A percentile compares a stretch with the other conserved stretches of the same genome.
phyloP scores from a whole-genome alignment of 2,113 vertebrate genomes.

The Naja naja region DNA sequence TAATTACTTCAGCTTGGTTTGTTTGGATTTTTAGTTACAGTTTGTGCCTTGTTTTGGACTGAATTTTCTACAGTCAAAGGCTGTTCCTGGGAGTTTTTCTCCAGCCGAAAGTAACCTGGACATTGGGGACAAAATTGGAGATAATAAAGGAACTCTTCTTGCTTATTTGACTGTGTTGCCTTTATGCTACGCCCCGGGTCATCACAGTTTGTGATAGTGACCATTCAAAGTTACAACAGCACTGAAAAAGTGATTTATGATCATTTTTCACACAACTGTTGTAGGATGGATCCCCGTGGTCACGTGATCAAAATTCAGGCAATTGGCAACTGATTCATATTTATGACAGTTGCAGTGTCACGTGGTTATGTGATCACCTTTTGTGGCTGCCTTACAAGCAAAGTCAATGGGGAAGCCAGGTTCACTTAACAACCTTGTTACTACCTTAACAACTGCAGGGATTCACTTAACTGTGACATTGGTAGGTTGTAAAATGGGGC shows the following conservation, averaged over 20 bases:
- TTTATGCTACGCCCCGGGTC: too few relatives aligned
- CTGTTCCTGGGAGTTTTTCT: too few relatives aligned
- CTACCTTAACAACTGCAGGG: background rate
- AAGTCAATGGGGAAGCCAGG: background rate
- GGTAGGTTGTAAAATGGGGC: background rate
- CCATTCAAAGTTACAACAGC: background rate
- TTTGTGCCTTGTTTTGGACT: too few relatives aligned
- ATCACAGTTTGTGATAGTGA: background rate
- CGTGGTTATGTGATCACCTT: background rate
- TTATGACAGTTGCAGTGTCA: background rate
- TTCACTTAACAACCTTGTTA: too few relatives aligned
- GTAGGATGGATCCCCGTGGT: background rate
- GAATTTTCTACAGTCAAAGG: too few relatives aligned
- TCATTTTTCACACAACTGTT: background rate
- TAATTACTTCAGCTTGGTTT: too few relatives aligned
- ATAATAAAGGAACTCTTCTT: too few relatives aligned
- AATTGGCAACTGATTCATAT: background rate
- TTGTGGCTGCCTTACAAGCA: background rate
- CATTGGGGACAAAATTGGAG: too few relatives aligned
- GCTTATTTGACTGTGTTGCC: too few relatives aligned
- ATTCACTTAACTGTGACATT: background rate
- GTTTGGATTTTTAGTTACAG: too few relatives aligned
- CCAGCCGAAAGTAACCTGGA: too few relatives aligned
- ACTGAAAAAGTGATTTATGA: background rate
- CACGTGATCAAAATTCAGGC: background rate